phyloP scores from a whole-genome alignment of 2,888 invertebrate genomes.

The Diadromus collaris region DNA sequence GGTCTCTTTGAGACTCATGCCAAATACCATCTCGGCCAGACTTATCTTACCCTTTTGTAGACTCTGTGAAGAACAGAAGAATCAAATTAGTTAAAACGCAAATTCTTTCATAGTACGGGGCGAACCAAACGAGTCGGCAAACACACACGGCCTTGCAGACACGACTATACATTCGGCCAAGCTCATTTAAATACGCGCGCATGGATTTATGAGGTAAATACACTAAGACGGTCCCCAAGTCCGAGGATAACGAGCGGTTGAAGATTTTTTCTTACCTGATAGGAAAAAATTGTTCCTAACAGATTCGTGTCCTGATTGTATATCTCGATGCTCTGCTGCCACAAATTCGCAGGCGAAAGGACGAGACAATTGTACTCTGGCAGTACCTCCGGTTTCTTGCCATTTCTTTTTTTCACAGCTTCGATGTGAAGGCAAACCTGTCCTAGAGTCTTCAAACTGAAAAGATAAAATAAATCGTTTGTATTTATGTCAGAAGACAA shows the following conservation, averaged over 20 bases:
- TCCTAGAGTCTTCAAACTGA: constrained; percentile 87
- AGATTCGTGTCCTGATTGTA: constrained; percentile 91
- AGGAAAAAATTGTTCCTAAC: constrained; percentile 90
- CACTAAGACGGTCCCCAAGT: neutral
- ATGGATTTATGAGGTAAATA: constrained; percentile 38
- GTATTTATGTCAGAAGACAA: neutral
- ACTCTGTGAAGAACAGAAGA: constrained; percentile 81
- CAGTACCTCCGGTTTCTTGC: constrained; percentile 85
- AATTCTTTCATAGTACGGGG: neutral
- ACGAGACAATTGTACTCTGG: constrained; percentile 96
- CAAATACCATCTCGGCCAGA: constrained; percentile 94
- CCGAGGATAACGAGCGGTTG: constrained; percentile 11
- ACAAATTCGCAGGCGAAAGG: constrained; percentile 96
- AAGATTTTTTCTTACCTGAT: constrained; percentile 85
- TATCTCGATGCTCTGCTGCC: constrained; percentile 91
- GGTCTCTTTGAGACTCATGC: constrained; percentile 94
- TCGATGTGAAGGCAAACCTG: constrained; percentile 94
- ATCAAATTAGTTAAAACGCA: neutral
- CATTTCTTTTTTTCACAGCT: constrained; percentile 85
- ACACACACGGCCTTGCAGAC: constrained; percentile 47
- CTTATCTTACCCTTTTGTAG: constrained; percentile 92
- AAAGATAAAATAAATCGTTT: constrained; percentile 59
- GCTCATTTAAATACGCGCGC: constrained; percentile 48
- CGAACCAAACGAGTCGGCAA: constrained; percentile 36
- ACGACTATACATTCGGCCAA: constrained; percentile 19